Percentiles rank a stretch among this genome's conserved stretches.
Evolutionary conservation across 2,113 vertebrate genomes (phyloP).

Genomic region (Chlorodrepanis virens): DNA sequence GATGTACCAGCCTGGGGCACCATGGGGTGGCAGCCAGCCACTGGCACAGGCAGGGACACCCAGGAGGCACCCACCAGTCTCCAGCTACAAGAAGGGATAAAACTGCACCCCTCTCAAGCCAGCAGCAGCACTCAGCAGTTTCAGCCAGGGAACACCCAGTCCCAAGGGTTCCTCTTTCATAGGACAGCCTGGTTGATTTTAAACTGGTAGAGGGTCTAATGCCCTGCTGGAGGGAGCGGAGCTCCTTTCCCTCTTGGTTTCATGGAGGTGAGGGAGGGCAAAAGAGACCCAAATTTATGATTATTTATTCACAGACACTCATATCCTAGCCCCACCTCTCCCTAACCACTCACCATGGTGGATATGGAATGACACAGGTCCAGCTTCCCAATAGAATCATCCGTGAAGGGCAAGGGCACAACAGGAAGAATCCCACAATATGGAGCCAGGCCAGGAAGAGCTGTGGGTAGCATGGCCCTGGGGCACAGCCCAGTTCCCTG

Average conservation of each 20-base stretch:
- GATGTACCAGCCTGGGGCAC: neutral
- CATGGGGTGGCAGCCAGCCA: neutral
- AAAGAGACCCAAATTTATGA: neutral
- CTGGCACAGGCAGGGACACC: too few species aligned
- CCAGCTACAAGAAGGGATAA: neutral
- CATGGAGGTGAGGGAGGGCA: neutral
- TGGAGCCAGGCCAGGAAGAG: neutral
- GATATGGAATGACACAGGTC: neutral
- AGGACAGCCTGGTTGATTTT: neutral
- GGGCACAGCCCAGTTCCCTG: neutral
- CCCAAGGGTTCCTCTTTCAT: neutral
- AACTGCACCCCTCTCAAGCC: neutral
- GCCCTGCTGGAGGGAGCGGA: neutral
- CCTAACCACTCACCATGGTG: neutral
- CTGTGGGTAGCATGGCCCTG: rapidly evolving
- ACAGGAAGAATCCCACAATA: neutral
- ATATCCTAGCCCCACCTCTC: neutral
- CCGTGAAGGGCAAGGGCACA: rapidly evolving
- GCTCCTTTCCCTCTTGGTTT: neutral
- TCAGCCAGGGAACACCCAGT: neutral
- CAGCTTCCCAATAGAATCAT: neutral
- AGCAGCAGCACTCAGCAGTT: rapidly evolving
- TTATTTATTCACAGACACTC: neutral
- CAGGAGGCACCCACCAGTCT: neutral
- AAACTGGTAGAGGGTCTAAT: neutral